These are phyloP conservation scores for Hirundo rustica DNA, from an alignment of 2,797 vertebrate genomes.

Conservation along the genomic window DNA sequence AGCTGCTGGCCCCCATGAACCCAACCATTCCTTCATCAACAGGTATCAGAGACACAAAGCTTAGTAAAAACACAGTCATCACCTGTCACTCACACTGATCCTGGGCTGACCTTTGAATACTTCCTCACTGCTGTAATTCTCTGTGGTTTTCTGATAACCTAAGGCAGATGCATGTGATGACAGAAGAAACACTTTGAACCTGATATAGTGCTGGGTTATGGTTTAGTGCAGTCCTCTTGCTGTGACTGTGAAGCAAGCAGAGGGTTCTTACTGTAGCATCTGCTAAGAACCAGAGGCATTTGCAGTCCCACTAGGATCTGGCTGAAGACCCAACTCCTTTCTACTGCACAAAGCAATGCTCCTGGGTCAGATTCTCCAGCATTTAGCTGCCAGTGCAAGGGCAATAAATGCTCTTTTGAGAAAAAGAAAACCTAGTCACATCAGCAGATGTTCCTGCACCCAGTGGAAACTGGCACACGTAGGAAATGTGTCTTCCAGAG, in stretches of 20 bases:
- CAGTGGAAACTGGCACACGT: not conserved
- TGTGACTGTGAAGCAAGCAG: not conserved
- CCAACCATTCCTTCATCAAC: not conserved
- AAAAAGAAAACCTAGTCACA: not conserved
- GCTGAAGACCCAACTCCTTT: not conserved
- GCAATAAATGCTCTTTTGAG: not conserved
- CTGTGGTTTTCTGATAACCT: not conserved
- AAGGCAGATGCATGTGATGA: constrained; percentile 29
- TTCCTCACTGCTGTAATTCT: constrained; percentile 16
- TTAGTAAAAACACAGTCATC: not conserved
- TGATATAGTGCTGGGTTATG: not conserved
- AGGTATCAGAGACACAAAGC: not conserved
- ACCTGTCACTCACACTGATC: not conserved
- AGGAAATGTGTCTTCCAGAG: not conserved
- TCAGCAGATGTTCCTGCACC: not conserved
- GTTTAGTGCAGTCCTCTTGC: not conserved
- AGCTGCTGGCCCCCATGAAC: not conserved
- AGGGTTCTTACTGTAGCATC: not conserved
- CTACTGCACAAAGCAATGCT: not conserved
- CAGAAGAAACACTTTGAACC: constrained; percentile 7
- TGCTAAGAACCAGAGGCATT: not conserved
- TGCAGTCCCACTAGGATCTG: not conserved
- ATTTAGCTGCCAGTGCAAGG: not conserved
- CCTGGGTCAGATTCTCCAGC: not conserved
- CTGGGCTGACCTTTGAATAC: not conserved